Evolutionary conservation across 2,113 vertebrate species (phyloP), one percentile per base, ranked within the genome.

Genomic region (Plecturocebus donacophilus): DNA sequence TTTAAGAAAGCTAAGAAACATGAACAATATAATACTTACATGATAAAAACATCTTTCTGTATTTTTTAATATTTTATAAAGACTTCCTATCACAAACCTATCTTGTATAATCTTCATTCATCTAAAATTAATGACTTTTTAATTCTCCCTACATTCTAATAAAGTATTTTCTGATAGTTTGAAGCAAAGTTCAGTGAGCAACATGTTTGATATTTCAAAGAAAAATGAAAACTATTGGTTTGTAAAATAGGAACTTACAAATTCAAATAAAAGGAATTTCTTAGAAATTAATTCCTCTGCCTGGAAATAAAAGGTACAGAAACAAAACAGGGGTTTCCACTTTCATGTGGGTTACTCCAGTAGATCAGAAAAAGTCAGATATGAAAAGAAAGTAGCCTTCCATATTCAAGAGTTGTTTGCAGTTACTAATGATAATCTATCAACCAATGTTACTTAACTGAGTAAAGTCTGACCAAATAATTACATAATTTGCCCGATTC

Each of bases 391-490:
- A 95, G 38, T 35, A 97, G 32, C 14, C 71, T 16, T 35, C 30
- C 47, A 64, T 92, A 82, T 87, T 92, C 40, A 95, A 93, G 92
- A 79, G 3, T 32, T 54, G 9, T 66, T 64, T 96, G 71, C 32
- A 68, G 25, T 25, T 95, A 94, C 80, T 94, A 96, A 76, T 77
- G 38, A 96, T 84, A 45, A 94, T 97, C 87, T 95, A 87, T 68
- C 96, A 87, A 96, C 90, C 81, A 90, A 80, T 13, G 0, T 92
- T 85, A 97, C 95, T 96, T 98, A 96, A 81, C 2, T 95, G 47
- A 52, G 42, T n/a, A 27, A 58, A 86, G 30, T 21, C 27, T 81
- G 49, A 61, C 56, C 42, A 75, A 96, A 77, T 66, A 89, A 84
- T 95, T 25, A 42, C 52, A 80, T 70, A 97, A 84, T 93, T 97